Percentiles rank a stretch among this genome's conserved stretches.
Evolutionary conservation across 2,797 vertebrate genomes (phyloP).

Genomic region (Pantherophis alleghaniensis): DNA sequence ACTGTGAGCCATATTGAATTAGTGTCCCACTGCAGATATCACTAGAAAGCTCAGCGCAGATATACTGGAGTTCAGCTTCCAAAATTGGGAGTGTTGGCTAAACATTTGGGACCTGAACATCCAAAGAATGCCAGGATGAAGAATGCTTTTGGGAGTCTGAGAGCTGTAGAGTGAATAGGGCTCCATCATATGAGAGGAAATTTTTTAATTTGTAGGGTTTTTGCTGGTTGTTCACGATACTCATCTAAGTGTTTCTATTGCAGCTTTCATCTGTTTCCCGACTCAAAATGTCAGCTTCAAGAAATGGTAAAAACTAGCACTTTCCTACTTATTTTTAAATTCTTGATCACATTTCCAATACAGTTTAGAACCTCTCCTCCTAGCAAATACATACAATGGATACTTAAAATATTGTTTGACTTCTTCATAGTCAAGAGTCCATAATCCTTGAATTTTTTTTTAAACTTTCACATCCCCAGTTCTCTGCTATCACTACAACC

Average conservation of each 20-base stretch:
- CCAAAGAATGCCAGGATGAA: neutral
- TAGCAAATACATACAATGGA: neutral
- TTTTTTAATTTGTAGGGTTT: neutral
- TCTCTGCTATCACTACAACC: neutral
- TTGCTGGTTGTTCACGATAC: neutral
- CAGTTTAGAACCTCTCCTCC: neutral
- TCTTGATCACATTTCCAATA: neutral
- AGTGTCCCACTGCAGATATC: constrained; percentile 26
- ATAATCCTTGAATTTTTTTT: neutral
- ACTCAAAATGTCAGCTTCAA: neutral
- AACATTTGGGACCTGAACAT: neutral
- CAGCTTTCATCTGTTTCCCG: neutral
- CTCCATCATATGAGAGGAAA: neutral
- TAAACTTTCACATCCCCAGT: neutral
- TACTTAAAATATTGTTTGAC: neutral
- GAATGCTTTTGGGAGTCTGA: neutral
- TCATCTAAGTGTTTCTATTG: neutral
- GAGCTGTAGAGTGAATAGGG: neutral
- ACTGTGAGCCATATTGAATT: constrained; percentile 25
- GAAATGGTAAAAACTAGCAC: neutral
- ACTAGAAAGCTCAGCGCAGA: neutral
- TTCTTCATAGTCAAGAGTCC: neutral
- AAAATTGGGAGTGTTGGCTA: neutral
- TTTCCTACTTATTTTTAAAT: neutral
- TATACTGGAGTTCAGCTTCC: neutral